Percentiles rank a stretch among this genome's conserved stretches.
These are phyloP conservation scores for Hemibagrus guttatus DNA, from an alignment of 2,797 vertebrate species.

Conservation along the genomic window DNA sequence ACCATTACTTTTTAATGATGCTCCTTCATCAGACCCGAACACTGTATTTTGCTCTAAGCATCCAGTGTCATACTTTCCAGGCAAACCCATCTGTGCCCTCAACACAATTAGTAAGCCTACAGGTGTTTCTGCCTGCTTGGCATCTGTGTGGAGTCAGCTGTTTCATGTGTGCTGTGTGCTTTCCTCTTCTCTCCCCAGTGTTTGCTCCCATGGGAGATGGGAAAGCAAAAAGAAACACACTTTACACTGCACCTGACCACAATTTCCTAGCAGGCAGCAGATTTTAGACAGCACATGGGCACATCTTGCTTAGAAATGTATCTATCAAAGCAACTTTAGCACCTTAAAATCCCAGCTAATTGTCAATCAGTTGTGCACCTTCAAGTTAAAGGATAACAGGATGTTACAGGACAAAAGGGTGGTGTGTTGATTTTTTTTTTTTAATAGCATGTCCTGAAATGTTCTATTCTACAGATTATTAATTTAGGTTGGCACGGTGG, in stretches of 20 bases:
- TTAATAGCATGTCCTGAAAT: neutral
- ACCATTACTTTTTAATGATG: conserved; percentile 17
- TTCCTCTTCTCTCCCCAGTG: conserved; percentile 35
- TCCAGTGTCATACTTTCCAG: conserved; percentile 40
- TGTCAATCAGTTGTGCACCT: neutral
- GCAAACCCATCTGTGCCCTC: conserved; percentile 40
- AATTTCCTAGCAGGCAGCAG: conserved; percentile 34
- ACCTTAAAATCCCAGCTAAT: neutral
- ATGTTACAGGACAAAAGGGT: neutral
- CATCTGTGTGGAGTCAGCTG: conserved; percentile 34
- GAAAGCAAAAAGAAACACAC: conserved; percentile 41
- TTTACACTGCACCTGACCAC: conserved; percentile 52
- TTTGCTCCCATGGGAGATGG: conserved; percentile 44
- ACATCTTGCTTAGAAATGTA: neutral
- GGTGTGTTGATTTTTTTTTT: neutral
- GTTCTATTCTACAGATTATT: no score
- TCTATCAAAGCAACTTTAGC: neutral
- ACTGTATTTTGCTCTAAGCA: conserved; percentile 9
- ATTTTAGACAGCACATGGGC: conserved; percentile 23
- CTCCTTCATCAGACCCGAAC: conserved; percentile 11
- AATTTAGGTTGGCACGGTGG: no score
- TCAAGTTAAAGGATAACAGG: neutral
- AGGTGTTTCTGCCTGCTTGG: conserved; percentile 29
- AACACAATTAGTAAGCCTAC: conserved; percentile 21
- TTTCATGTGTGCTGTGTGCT: conserved; percentile 28